Percentiles rank a stretch among this genome's conserved stretches.
Conservation (phyloP, 2,113 vertebrate genomes). For the Melanerpes aurifrons region DNA sequence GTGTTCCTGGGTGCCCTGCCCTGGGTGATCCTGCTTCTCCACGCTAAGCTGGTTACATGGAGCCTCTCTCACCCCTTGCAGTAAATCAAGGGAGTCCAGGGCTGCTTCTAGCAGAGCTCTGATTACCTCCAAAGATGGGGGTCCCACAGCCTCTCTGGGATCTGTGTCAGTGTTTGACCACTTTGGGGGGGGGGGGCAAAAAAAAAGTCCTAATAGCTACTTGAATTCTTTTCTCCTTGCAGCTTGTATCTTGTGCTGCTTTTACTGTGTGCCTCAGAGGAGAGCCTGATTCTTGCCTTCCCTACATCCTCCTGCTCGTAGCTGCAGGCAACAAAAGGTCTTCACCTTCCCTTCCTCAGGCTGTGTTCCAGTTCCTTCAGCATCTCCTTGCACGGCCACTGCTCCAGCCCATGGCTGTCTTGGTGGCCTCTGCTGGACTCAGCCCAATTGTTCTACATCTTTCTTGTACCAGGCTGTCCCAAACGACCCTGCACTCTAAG, state of each 20-base stretch:
- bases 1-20: too few relatives aligned
- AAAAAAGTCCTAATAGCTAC: background rate
- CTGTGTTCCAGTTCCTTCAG: background rate
- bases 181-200: background rate
- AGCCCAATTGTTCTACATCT: background rate
- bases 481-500: background rate
- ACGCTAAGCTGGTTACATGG: background rate
- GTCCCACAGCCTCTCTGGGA: background rate
- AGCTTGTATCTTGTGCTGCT: background rate
- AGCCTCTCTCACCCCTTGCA: background rate
- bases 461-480: background rate
- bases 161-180: background rate
- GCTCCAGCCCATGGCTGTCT: background rate
- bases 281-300: background rate
- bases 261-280: background rate
- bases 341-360: background rate
- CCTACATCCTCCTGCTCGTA: rapidly evolving
- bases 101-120: background rate
- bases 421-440: background rate
- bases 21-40: background rate
- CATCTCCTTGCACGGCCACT: background rate
- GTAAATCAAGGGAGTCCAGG: background rate
- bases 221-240: background rate
- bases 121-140: background rate
- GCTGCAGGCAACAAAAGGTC: background rate